Evolutionary conservation across 2,113 vertebrate genomes (phyloP), one percentile per base, ranked within the genome.

Genomic region (Podilymbus podiceps): DNA sequence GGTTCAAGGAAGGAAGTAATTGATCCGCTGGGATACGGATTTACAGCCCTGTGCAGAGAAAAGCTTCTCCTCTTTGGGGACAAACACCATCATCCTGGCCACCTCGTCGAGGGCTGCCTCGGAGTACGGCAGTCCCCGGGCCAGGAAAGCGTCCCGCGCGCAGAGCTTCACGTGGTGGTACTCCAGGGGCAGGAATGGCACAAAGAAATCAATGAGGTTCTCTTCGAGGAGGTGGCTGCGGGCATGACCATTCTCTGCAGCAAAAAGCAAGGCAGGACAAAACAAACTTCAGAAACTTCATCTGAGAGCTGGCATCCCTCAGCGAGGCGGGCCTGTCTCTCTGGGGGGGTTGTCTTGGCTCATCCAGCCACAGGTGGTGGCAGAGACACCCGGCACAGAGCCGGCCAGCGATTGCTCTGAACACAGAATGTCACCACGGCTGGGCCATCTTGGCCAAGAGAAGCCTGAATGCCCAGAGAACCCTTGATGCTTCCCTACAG

Each of bases 41-140:
- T 99, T 99, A 97, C 99, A 99, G 47, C 99, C 99, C 94, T 99
- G 99, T 25, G 99, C 98, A 49, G 99, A 99, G 97, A 99, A 99
- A 46, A 99, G 98, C 85, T 98, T 98, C 73, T 99, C 98, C 72
- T 99, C 99, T 91, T 98, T 98, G 66, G 99, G 99, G 38, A 99
- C 97, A 15, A 99, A 99, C 14, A 98, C 94, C 99, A 99, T 99
- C 75, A 98, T 99, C 95, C 97, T 98, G 69, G 99, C 99, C 44
- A 99, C 98, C 72, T 99, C 97, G 0, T 99, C 98, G 12, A 99
- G 97, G 1, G 95, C 97, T 5, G 95, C 97, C 42, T 99, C 99
- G 0, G 97, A 98, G 13, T 98, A 98, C 0, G 93, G 97, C 11
- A 99, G 97, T 1, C 98, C 99, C 2, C 98, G 98, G 15, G 98